Base-by-base conservation (phyloP, 1,140 invertebrate species). In the Heliothis virescens region DNA sequence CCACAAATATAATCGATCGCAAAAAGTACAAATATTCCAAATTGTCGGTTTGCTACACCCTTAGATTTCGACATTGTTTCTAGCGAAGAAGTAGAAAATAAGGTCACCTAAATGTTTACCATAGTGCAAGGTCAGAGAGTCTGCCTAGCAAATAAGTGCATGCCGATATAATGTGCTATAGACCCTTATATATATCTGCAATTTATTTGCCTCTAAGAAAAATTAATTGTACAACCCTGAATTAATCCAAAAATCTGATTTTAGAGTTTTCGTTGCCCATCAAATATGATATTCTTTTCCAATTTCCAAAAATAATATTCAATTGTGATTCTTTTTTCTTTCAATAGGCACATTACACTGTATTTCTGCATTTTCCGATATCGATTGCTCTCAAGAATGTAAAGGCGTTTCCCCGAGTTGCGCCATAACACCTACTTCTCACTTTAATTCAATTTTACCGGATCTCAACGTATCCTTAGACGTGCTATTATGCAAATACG, bases 391-490 rank as follows among this genome's bases (percentile, higher is more conserved):
- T 41, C 34, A 41, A 41, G 34, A 41, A 41, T 41, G 34, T 41
- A 10, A 2, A 21, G 55, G 16, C n/a, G 16, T 55, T 16, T 57
- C 55, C 55, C n/a, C 7, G 18, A 16, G 12, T 67, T 67, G 41
- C 63, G 63, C n/a, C 63, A 67, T 10, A 5, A 5, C 57, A 29
- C 57, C 57, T 41, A 48, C 41, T 41, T 67, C 41, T 48, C 41
- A 67, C 41, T 67, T 16, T 67, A 67, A 67, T 67, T 67, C 41
- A 67, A 67, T 67, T 67, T 67, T 67, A 67, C 63, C 63, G 63
- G 63, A 67, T 67, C 63, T 67, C 41, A 67, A 67, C 63, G 63
- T 67, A 67, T 67, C 63, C 63, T 67, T 48, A 67, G 16, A 67
- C 41, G 41, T 48, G 41, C 63, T n/a, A 67, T 67, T 67, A 67